phyloP scores from a whole-genome alignment of 2,888 invertebrate genomes.

The Apamea sordens region DNA sequence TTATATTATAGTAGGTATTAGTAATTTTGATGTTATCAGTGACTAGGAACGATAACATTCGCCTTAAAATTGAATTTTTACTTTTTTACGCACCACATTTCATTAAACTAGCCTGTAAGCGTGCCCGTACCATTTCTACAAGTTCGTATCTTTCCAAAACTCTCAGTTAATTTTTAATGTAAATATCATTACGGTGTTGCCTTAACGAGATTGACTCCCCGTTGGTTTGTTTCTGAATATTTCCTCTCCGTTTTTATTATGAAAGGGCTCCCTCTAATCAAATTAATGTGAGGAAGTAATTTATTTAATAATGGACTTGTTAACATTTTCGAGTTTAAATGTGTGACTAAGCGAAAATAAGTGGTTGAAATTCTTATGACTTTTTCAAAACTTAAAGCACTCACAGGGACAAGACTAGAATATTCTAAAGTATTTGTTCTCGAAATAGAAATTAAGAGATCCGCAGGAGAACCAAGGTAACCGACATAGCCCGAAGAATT shows the following conservation, averaged over 20 bases:
- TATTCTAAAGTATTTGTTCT: neutral
- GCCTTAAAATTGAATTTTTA: neutral
- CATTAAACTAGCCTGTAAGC: neutral
- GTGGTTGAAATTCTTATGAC: neutral
- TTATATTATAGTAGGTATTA: no score
- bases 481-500: no score
- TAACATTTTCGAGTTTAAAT: constrained; percentile 29
- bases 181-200: constrained; percentile 83
- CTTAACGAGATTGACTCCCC: constrained; percentile 82
- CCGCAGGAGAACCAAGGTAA: no score
- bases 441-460: no score
- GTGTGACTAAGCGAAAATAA: neutral
- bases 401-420: neutral
- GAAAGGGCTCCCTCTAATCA: constrained; percentile 57
- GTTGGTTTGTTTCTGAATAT: constrained; percentile 74
- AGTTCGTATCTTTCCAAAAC: constrained; percentile 66
- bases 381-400: neutral
- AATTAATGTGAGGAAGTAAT: constrained; percentile 56
- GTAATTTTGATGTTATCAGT: neutral
- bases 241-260: constrained; percentile 68
- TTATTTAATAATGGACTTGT: constrained; percentile 48
- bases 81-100: no score
- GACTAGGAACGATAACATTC: neutral
- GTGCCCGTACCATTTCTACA: constrained; percentile 6
- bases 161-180: constrained; percentile 81